These are phyloP conservation scores for Hyperoplus lanceolatus DNA, from an alignment of 2,797 vertebrate species.

Conservation along the genomic window DNA sequence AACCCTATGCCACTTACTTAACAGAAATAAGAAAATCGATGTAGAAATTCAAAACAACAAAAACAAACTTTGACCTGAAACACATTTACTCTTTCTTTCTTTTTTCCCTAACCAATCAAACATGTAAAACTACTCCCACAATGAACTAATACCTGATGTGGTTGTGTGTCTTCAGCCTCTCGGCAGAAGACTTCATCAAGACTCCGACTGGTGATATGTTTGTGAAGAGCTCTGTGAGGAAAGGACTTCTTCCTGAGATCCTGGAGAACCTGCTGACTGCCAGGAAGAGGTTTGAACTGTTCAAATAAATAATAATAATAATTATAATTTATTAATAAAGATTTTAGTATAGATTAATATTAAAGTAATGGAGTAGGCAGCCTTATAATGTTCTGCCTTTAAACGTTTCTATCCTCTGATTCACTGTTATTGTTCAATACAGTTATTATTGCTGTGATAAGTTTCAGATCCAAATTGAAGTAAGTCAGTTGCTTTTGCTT, in stretches of 20 bases:
- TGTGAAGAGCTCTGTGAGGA: conserved; percentile 90
- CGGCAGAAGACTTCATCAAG: conserved; percentile 90
- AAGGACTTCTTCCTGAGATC: conserved; percentile 94
- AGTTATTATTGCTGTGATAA: not conserved
- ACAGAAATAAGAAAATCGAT: too few relatives aligned
- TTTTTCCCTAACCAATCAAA: not conserved
- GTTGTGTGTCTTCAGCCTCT: conserved; percentile 79
- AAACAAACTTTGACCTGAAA: too few relatives aligned
- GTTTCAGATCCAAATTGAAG: not conserved
- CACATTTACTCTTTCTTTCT: too few relatives aligned
- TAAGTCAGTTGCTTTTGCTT: not conserved
- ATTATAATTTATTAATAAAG: too few relatives aligned
- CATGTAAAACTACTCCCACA: not conserved
- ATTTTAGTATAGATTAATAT: too few relatives aligned
- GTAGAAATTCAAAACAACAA: too few relatives aligned
- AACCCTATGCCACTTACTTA: not conserved
- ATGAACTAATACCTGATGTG: conserved; percentile 4
- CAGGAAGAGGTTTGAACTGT: conserved; percentile 88
- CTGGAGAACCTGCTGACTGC: conserved; percentile 93
- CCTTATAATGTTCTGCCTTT: too few relatives aligned
- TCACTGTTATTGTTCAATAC: not conserved
- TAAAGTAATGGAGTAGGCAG: too few relatives aligned
- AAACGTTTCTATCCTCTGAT: not conserved
- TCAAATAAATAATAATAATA: not conserved
- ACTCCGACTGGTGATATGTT: conserved; percentile 92